Conservation (phyloP, 2,888 invertebrate genomes). For the Nemotelus nigrinus region DNA sequence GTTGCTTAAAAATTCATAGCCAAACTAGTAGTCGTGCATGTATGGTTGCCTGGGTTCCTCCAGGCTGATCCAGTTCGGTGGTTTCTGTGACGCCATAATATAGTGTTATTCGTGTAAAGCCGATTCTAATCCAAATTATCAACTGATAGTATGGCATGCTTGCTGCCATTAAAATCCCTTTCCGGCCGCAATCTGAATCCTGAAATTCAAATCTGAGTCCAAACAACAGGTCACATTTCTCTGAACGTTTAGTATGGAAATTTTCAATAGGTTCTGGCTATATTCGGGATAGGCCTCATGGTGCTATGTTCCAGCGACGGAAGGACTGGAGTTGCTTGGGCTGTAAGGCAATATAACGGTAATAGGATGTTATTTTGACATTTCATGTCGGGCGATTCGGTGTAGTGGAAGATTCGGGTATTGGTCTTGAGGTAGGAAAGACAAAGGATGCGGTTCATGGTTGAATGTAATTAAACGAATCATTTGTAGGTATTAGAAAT, state of each 20-base stretch:
- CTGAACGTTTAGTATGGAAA: neutral
- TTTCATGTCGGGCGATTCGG: neutral
- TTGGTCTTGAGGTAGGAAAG: neutral
- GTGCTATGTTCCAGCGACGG: too few relatives aligned
- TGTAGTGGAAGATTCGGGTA: neutral
- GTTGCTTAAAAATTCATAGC: constrained; percentile 38
- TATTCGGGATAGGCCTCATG: neutral
- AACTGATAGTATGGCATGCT: constrained; percentile 31
- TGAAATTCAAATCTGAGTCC: neutral
- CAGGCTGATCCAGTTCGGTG: too few relatives aligned
- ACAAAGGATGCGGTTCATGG: neutral
- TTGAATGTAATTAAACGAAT: neutral
- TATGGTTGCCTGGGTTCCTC: neutral
- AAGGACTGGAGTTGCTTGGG: too few relatives aligned
- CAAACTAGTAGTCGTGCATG: constrained; percentile 24
- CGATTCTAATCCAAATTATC: constrained; percentile 39
- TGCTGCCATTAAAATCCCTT: constrained; percentile 39
- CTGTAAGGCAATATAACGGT: too few relatives aligned
- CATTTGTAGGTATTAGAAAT: neutral
- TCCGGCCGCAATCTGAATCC: constrained; percentile 22
- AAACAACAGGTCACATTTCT: neutral
- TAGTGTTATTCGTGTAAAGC: constrained; percentile 36
- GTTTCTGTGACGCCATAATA: constrained; percentile 14
- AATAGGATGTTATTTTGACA: neutral
- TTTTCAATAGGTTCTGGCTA: neutral